Evolutionary conservation across 1,140 invertebrate species (phyloP), one percentile per base, ranked within the genome.

Genomic region (Drosophila trapezifrons): DNA sequence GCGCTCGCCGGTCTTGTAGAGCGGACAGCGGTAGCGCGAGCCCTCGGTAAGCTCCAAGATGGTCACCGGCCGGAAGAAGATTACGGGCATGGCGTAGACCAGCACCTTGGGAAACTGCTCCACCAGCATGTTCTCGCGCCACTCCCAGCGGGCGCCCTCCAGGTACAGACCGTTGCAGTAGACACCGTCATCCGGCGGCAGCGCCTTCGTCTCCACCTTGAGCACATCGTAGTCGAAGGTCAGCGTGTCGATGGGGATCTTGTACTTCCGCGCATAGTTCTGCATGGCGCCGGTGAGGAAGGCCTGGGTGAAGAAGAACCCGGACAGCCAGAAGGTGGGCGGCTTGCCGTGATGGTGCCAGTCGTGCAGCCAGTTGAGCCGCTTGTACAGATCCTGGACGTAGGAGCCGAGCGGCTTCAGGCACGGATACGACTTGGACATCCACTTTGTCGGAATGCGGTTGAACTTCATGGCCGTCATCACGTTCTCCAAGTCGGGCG

Each of bases 231-330:
- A 98, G 90, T 97, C 95, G 90, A 97, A 98, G 32, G 94, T 94
- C 7, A 98, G 92, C 58, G 96, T 95, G 93, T 98, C 97, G 45
- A 98, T 98, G 3, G 97, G 96, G 76, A 98, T 96, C 80, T 95
- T 95, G 78, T 96, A 96, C 86, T 96, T 96, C 63, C 98, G 93
- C 2, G 98, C 98, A 92, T 94, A 98, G 92, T 99, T 98, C 92
- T 99, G 98, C 76, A 97, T 95, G 2, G 96, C 96, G 4, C 96
- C 98, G 9, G 98, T 98, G 15, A 99, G 93, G 92, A 99, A 99
- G 1, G 97, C 97, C 92, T 99, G 97, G 0, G 97, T 97, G 90
- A 98, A 98, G 85, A 97, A 99, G 91, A 99, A 98, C 10, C 97
- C 98, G 1, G 97, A 97, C 5, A 99, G 93, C 98, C 98, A 99